A percentile compares a stretch with the other conserved stretches of the same genome.
Conservation (phyloP, 2,113 vertebrate genomes). For the Mystacornis crossleyi region DNA sequence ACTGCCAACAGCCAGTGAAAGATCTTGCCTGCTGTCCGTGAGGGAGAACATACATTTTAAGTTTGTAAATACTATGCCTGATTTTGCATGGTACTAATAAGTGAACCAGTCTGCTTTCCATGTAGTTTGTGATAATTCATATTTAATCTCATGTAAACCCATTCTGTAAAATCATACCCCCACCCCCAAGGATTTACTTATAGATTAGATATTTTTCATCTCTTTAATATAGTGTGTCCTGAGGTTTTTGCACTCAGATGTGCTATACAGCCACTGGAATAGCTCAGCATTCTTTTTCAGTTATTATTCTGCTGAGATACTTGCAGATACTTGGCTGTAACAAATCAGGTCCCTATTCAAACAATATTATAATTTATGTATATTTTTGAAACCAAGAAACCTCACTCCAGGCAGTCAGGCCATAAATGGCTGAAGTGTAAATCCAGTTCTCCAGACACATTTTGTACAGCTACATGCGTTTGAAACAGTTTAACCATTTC, state of each 20-base stretch:
- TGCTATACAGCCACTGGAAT: background rate
- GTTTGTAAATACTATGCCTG: background rate
- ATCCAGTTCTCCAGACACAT: background rate
- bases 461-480: background rate
- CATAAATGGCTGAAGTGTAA: background rate
- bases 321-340: constrained; percentile 20
- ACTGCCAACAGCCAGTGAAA: background rate
- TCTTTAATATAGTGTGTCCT: background rate
- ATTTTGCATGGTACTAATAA: background rate
- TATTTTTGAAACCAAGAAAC: background rate
- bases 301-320: constrained; percentile 43
- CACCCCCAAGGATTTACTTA: background rate
- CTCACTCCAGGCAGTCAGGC: background rate
- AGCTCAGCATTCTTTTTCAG: background rate
- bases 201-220: background rate
- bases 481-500: background rate
- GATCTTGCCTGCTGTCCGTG: background rate
- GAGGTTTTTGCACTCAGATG: background rate
- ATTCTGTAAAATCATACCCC: background rate
- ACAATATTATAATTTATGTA: background rate
- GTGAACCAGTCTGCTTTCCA: background rate
- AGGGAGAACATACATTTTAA: background rate
- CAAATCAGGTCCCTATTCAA: background rate
- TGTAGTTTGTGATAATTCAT: background rate
- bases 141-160: background rate